Base-by-base conservation (phyloP, 2,888 invertebrate genomes). In the Choreutis nemorana region DNA sequence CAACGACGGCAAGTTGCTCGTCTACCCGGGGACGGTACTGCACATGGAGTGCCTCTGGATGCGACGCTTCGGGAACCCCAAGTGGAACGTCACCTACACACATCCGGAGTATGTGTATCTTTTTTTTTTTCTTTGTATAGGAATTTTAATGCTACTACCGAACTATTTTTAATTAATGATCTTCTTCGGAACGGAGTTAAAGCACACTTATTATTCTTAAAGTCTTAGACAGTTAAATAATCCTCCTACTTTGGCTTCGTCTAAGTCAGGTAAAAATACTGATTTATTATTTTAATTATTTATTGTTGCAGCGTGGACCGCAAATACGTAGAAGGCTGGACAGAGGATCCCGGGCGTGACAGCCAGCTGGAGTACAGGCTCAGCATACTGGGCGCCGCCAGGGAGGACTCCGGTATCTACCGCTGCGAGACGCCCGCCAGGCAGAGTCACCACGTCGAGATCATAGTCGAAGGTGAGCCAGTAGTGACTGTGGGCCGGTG, bases 11-110 rank as follows among this genome's bases (percentile, higher is more conserved):
- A 89, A 89, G 41, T 75, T 93, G 26, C 86, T 93, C 33, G 90
- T 93, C 0, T 92, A 91, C 62, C 92, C 93, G 0, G 92, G 92
- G 0, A 89, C 91, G 0, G 87, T 89, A 9, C 72, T 93, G 16
- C 92, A 93, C 52, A 90, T 93, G 89, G 93, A 93, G 59, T 93
- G 93, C 44, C 78, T 93, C 6, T 93, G 92, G 91, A 90, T 91
- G 73, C 73, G 91, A 35, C 81, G 91, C 32, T 91, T 91, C 54
- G 93, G 93, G 1, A 87, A 89, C 46, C 93, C 93, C 0, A 90
- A 89, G 57, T 93, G 93, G 93, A 89, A 87, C 35, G 83, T 87
- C 42, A 87, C 86, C 26, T 86, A 85, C 43, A 79, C 82, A 43
- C 83, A 84, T 20, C 62, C 67, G 2, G 73, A 71, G 77, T 77